phyloP scores from a whole-genome alignment of 2,113 vertebrate genomes.

The Glaucidium brasilianum region DNA sequence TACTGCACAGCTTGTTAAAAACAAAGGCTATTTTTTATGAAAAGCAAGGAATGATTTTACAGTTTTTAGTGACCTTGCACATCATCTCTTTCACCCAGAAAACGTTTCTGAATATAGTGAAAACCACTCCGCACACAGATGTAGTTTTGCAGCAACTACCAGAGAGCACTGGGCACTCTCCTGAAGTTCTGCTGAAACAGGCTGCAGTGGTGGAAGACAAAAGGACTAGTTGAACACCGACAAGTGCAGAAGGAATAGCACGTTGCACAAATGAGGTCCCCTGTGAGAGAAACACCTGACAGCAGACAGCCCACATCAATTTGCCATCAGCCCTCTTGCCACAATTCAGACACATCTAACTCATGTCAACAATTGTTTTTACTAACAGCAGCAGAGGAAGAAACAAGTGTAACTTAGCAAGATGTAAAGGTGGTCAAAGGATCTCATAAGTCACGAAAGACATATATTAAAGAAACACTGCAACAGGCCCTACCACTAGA shows the following conservation, averaged over 20 bases:
- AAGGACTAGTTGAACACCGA: neutral
- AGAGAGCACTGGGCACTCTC: neutral
- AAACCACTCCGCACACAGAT: neutral
- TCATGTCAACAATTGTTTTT: neutral
- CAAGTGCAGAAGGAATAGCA: neutral
- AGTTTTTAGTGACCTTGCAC: neutral
- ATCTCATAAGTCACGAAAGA: neutral
- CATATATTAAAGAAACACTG: neutral
- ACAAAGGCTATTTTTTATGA: neutral
- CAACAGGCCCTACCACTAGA: neutral
- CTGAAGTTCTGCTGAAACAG: neutral
- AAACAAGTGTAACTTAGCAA: neutral
- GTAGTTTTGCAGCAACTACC: neutral
- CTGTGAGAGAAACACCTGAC: neutral
- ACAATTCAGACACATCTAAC: neutral
- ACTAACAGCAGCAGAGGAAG: neutral
- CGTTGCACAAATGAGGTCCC: accelerated
- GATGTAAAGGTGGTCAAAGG: neutral
- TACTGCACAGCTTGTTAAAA: neutral
- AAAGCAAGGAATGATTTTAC: neutral
- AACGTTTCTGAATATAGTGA: neutral
- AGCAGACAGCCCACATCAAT: neutral
- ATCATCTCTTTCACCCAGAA: neutral
- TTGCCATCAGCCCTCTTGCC: neutral
- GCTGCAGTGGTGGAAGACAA: neutral